Base-by-base conservation (phyloP, 1,140 invertebrate genomes). In the Zaprionus vittiger region DNA sequence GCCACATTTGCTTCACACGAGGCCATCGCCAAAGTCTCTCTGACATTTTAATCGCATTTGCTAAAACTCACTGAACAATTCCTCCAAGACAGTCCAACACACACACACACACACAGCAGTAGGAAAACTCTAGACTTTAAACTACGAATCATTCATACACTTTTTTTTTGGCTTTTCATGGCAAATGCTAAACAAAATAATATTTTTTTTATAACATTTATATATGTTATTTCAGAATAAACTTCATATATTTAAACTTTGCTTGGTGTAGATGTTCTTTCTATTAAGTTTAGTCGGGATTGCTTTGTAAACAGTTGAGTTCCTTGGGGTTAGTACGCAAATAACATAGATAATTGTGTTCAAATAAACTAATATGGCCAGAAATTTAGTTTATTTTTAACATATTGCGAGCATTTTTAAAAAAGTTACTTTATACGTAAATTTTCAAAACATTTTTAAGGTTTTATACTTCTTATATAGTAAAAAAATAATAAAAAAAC, bases 41-140 rank as follows among this genome's bases (percentile, higher is more conserved):
- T 92, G 91, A 92, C 91, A 92, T 92, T 92, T 92, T 92, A 92
- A 92, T 92, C 91, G 91, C 87, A 92, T 92, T 92, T 92, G 87
- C 91, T 86, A 79, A 92, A 90, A 92, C 85, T 87, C 91, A 92
- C 55, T 92, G 91, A 92, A 80, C 91, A 92, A 90, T 92, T 91
- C 87, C 87, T 34, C 67, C 80, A 69, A 72, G 66, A 60, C 68
- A 61, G 54, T 24, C 17, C 47, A 52, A 20, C 47, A 49, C 20
- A 49, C 47, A 52, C 68, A 66, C 63, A 60, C 47, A 69, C 28
- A 76, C 26, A 75, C 63, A 54, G 63, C 57, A 49, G 22, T 15
- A 24, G 14, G 59, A 49, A 73, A 73, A 77, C 59, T 26, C n/a
- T 2, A 7, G 34, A 44, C 55, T 62, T 56, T 24, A 15, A 59